Evolutionary conservation across 2,797 vertebrate species (phyloP).

Genomic region (Tauraco hartlaubi): DNA sequence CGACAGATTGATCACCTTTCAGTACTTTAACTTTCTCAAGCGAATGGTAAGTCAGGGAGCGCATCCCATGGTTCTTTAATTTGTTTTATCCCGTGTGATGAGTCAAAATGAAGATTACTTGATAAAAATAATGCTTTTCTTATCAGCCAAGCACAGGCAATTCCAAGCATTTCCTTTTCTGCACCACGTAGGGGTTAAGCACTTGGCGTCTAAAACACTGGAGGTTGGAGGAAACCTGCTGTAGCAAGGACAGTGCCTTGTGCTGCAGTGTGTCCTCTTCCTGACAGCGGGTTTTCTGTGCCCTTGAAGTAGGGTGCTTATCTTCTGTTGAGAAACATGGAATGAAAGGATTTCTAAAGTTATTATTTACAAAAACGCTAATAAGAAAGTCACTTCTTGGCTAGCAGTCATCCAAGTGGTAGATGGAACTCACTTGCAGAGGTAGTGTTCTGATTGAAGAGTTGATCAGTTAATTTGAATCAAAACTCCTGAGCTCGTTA

Average conservation of each 20-base stretch:
- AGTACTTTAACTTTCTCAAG: constrained; percentile 88
- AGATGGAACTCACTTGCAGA: neutral
- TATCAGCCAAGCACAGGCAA: neutral
- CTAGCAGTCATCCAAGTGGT: neutral
- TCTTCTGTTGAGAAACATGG: neutral
- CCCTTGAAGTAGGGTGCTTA: neutral
- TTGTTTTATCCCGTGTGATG: neutral
- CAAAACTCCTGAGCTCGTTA: neutral
- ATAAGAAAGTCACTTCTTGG: neutral
- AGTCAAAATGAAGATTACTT: neutral
- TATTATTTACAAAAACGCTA: neutral
- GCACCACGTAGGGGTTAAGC: neutral
- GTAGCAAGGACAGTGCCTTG: neutral
- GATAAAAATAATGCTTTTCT: neutral
- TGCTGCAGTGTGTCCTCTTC: neutral
- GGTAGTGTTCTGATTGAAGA: neutral
- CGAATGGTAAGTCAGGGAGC: constrained; percentile 84
- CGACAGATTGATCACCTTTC: constrained; percentile 84
- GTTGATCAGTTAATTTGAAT: neutral
- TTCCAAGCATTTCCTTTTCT: neutral
- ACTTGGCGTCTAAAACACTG: neutral
- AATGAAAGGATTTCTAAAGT: neutral
- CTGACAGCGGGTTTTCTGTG: neutral
- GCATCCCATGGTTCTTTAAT: neutral
- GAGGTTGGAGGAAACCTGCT: neutral